Percentiles rank a stretch among this genome's conserved stretches.
These are phyloP conservation scores for Forpus xanthops DNA, from an alignment of 2,797 vertebrate genomes.

Conservation along the genomic window DNA sequence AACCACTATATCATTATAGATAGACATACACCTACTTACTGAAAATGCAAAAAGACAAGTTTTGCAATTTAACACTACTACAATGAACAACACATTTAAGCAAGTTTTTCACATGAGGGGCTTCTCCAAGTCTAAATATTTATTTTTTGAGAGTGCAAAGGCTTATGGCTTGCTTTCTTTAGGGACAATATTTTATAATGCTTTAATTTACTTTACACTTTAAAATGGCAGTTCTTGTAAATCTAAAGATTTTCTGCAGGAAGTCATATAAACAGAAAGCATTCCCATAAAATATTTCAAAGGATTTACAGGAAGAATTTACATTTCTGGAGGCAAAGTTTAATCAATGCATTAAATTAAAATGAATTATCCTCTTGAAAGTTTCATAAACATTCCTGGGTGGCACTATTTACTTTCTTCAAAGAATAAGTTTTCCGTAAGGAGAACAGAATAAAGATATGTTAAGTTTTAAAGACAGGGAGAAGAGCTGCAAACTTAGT, in stretches of 20 bases:
- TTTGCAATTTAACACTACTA: background rate
- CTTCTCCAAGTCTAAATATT: background rate
- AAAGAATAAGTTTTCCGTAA: background rate
- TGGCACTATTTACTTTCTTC: background rate
- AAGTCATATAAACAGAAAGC: background rate
- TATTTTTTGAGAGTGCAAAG: background rate
- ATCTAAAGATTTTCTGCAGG: background rate
- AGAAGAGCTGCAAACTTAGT: background rate
- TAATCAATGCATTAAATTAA: background rate
- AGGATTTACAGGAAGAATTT: background rate
- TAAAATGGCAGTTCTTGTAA: background rate
- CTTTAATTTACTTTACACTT: background rate
- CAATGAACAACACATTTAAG: background rate
- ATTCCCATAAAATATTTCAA: background rate
- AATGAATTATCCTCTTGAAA: background rate
- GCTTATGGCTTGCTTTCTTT: background rate
- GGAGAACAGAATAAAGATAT: background rate
- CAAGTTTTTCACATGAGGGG: background rate
- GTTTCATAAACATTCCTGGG: background rate
- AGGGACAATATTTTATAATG: background rate
- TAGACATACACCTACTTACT: background rate
- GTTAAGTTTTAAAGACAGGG: background rate
- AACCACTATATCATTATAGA: background rate
- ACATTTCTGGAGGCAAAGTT: background rate
- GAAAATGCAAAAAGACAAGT: background rate